Evolutionary conservation across 2,888 invertebrate genomes (phyloP).

Genomic region (Dynastes maya): DNA sequence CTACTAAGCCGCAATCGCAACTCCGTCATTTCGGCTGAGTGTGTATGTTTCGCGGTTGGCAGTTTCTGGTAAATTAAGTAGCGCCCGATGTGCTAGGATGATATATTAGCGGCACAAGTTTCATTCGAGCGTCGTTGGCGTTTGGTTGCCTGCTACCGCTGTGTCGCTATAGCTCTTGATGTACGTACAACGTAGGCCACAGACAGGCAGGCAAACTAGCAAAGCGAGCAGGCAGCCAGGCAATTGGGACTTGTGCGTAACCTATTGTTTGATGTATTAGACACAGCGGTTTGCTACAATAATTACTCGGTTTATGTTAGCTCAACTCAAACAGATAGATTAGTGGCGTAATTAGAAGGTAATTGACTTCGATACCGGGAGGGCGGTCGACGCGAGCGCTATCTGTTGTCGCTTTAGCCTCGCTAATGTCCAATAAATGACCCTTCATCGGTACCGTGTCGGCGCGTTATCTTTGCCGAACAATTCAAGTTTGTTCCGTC

Average conservation of each 20-base stretch:
- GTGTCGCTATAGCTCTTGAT: too few relatives aligned
- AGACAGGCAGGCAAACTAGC: too few relatives aligned
- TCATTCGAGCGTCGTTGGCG: conserved; percentile 41
- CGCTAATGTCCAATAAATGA: conserved; percentile 20
- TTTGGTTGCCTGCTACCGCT: too few relatives aligned
- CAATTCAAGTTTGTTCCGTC: not conserved
- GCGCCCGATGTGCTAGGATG: conserved; percentile 36
- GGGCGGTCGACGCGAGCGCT: conserved; percentile 6
- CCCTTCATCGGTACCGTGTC: conserved; percentile 9
- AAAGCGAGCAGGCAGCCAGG: not conserved
- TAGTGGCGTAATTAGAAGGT: conserved; percentile 53
- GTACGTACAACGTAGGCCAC: too few relatives aligned
- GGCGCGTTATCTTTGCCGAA: conserved; percentile 3
- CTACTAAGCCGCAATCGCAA: not conserved
- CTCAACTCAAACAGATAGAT: conserved; percentile 52
- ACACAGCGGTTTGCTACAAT: conserved; percentile 53
- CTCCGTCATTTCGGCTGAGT: not conserved
- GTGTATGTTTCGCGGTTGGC: conserved; percentile 29
- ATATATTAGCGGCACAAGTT: conserved; percentile 46
- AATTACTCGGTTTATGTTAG: conserved; percentile 51
- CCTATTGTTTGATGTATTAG: conserved; percentile 54
- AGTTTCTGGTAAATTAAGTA: conserved; percentile 43
- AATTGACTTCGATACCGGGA: conserved; percentile 51
- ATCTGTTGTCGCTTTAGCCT: conserved; percentile 23
- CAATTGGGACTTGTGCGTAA: conserved; percentile 47